Percentiles rank a stretch among this genome's conserved stretches.
These are phyloP conservation scores for Stictocephala bisonia DNA, from an alignment of 2,888 invertebrate species.

Conservation along the genomic window DNA sequence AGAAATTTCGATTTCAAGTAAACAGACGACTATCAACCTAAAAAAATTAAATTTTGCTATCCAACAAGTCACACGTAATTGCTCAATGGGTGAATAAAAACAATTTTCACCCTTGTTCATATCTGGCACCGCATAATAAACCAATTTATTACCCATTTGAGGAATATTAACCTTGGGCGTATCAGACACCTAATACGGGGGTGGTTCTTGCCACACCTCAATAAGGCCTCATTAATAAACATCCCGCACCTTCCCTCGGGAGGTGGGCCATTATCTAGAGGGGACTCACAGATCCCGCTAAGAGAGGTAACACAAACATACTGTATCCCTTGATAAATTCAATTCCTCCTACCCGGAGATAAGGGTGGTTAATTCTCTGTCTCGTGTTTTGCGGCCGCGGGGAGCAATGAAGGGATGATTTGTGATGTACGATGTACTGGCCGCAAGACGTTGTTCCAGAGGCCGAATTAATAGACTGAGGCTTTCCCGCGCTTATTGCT, in stretches of 20 bases:
- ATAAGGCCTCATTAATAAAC: constrained; percentile 40
- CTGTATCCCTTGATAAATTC: constrained; percentile 32
- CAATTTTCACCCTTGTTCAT: too few species aligned
- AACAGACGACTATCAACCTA: too few species aligned
- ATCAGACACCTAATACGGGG: too few species aligned
- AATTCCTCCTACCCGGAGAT: constrained; percentile 31
- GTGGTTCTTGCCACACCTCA: constrained; percentile 26
- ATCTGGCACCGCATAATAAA: too few species aligned
- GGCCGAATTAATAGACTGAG: constrained; percentile 27
- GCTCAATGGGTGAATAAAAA: too few species aligned
- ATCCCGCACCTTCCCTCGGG: constrained; percentile 19
- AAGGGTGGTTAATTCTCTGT: constrained; percentile 33
- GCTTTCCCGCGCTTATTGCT: constrained; percentile 17
- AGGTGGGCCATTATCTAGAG: neutral
- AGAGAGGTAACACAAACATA: constrained; percentile 26
- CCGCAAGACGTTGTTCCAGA: constrained; percentile 7
- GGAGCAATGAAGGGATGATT: constrained; percentile 11
- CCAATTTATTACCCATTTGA: neutral
- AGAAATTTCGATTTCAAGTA: too few species aligned
- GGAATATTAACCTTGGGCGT: neutral
- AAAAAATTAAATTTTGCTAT: too few species aligned
- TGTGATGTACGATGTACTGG: constrained; percentile 14
- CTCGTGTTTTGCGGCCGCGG: constrained; percentile 34
- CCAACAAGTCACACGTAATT: too few species aligned
- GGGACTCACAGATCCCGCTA: neutral